Percentiles rank a stretch among this genome's conserved stretches.
Evolutionary conservation across 2,113 vertebrate genomes (phyloP).

Genomic region (Engraulis encrasicolus): DNA sequence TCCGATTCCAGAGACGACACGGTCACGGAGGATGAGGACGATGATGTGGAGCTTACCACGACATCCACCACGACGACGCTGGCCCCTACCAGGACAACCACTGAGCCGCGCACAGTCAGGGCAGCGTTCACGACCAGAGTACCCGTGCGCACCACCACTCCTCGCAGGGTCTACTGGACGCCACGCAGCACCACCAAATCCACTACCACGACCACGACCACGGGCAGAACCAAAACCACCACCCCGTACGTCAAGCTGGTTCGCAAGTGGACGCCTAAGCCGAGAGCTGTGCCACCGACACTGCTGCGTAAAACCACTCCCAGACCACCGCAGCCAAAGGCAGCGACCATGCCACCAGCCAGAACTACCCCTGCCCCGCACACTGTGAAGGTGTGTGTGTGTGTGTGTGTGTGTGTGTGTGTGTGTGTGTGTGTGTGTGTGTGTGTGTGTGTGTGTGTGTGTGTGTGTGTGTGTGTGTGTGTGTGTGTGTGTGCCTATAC

Average conservation of each 20-base stretch:
- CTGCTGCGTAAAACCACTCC: slow-evolving; percentile 40
- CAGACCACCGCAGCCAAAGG: slow-evolving; percentile 38
- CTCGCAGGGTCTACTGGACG: neutral
- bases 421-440: too few relatives aligned
- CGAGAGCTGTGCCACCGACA: slow-evolving; percentile 4
- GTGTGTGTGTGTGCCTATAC: too few relatives aligned
- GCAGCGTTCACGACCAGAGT: neutral
- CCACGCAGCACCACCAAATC: neutral
- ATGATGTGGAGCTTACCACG: too few relatives aligned
- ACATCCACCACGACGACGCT: slow-evolving; percentile 40
- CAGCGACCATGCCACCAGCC: neutral
- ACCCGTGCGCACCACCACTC: neutral
- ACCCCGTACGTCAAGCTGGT: neutral
- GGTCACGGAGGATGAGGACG: slow-evolving; percentile 50
- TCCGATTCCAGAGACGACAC: slow-evolving; percentile 48
- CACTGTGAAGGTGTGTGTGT: slow-evolving; percentile 7
- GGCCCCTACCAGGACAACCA: slow-evolving; percentile 35
- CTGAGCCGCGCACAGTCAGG: neutral
- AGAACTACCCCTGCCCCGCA: neutral
- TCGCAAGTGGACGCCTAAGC: neutral
- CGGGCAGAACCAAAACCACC: neutral
- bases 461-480: too few relatives aligned
- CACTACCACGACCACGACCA: neutral
- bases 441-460: too few relatives aligned
- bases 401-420: too few relatives aligned